Evolutionary conservation across 2,113 vertebrate genomes (phyloP).

Genomic region (Girardinichthys multiradiatus): DNA sequence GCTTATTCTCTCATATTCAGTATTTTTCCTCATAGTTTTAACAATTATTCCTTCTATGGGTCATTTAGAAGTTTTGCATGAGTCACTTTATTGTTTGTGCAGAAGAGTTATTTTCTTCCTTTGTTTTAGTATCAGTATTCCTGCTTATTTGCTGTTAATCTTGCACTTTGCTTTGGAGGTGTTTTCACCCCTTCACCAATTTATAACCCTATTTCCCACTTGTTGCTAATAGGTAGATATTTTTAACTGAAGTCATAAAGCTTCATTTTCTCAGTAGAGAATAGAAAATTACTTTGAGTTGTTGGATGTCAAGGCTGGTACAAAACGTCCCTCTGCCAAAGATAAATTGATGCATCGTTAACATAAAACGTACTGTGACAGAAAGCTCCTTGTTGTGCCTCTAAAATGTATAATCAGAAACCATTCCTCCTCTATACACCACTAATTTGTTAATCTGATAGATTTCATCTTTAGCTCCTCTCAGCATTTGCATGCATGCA

Average conservation of each 20-base stretch:
- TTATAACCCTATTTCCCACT: background rate
- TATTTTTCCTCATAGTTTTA: background rate
- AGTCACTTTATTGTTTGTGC: background rate
- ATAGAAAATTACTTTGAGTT: no score
- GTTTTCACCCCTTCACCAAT: background rate
- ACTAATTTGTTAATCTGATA: background rate
- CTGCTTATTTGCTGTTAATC: no score
- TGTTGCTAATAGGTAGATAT: background rate
- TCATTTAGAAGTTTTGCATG: background rate
- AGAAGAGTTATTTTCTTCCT: background rate
- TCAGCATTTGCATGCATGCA: background rate
- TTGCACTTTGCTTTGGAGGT: background rate
- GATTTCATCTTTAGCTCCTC: background rate
- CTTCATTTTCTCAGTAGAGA: background rate
- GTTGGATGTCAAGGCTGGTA: no score
- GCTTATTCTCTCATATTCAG: background rate
- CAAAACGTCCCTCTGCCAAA: no score
- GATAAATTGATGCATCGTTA: background rate
- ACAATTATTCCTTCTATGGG: background rate
- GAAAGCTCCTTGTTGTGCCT: background rate
- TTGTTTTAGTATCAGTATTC: no score
- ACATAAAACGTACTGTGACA: background rate
- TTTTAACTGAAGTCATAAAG: background rate
- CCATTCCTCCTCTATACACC: no score
- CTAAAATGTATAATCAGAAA: background rate